Conservation (phyloP, 2,113 vertebrate species). For the Hemibagrus wyckioides region DNA sequence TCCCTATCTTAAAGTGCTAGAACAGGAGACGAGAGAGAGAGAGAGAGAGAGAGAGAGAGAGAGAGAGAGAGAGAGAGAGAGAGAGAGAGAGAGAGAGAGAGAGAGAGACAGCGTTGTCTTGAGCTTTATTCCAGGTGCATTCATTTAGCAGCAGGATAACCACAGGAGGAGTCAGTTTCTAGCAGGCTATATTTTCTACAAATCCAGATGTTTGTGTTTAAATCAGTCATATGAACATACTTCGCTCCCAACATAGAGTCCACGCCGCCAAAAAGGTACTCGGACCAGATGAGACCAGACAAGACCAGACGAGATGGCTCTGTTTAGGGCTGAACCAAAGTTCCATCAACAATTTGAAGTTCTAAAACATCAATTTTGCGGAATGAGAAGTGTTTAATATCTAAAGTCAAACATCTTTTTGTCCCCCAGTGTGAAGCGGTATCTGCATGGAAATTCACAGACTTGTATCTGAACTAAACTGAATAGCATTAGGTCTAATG, state of each 20-base stretch:
- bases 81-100: no score
- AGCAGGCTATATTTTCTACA: background rate
- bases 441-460: no score
- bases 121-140: background rate
- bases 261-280: background rate
- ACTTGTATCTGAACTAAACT: background rate
- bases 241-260: background rate
- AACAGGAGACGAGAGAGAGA: background rate
- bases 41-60: no score
- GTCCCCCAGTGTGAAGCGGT: no score
- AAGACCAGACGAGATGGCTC: background rate
- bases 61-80: no score
- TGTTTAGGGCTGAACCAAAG: background rate
- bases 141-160: background rate
- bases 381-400: no score
- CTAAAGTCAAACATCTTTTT: no score
- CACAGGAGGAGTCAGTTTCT: background rate
- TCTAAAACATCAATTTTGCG: background rate
- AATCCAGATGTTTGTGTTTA: background rate
- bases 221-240: background rate
- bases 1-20: background rate
- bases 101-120: background rate
- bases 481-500: background rate
- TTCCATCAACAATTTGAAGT: background rate
- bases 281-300: background rate